Evolutionary conservation across 1,140 invertebrate species (phyloP), one percentile per base, ranked within the genome.

Genomic region (Odontomachus brunneus): DNA sequence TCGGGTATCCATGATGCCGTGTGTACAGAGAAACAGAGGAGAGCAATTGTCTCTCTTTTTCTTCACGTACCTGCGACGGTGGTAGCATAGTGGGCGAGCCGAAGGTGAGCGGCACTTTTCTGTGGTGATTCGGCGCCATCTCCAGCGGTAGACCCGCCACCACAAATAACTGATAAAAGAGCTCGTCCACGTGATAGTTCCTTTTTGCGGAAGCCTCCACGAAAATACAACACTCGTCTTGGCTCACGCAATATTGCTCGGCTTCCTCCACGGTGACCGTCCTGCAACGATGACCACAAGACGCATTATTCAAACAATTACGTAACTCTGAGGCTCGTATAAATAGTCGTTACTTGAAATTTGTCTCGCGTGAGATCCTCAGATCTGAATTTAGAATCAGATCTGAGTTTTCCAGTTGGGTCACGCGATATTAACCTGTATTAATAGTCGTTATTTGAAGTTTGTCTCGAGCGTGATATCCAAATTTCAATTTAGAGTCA

Each of bases 71-170:
- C 85, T 96, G 95, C 0, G 96, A 96, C 0, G 96, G 96, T 49
- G 94, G 93, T 65, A 97, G 91, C 12, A 96, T 96, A 72, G 96
- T 97, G 0, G 96, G 96, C 51, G 96, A 96, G 3, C 96, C 96
- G 82, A 97, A 97, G 3, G 95, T 91, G 60, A 93, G 83, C 92
- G 22, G 96, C 95, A 91, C 96, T 96, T 96, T 94, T 86, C 97
- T 96, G 91, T 98, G 97, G 89, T 97, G 96, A 89, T 97, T 97
- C 0, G 97, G 97, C n/a, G 97, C 97, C 97, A 98, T 98, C 94
- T 98, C 97, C 88, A 97, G 92, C 1, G 97, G 97, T 69, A 98
- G 93, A 89, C 97, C 97, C 11, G 97, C 97, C 12, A 97, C 95
- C 55, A 96, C 95, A 92, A 98, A 98, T 4, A 98, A 94, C 84